These are phyloP conservation scores for Zaprionus tsacasi DNA, from an alignment of 1,140 invertebrate genomes.

Conservation along the genomic window DNA sequence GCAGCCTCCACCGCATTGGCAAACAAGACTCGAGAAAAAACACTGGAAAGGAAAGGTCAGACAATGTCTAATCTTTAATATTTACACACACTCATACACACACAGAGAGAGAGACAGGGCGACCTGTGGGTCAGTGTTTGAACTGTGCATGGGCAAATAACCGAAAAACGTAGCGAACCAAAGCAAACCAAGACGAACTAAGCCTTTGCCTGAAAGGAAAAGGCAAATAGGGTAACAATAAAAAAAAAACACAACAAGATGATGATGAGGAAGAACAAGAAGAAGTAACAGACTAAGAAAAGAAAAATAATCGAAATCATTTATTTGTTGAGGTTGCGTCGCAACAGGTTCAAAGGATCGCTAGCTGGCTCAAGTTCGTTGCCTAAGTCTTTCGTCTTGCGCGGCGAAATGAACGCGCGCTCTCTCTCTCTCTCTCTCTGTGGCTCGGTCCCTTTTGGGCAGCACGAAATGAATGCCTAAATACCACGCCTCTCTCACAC, in stretches of 20 bases:
- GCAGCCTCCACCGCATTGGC: slow-evolving; percentile 69
- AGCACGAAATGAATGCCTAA: slow-evolving; percentile 68
- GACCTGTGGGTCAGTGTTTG: slow-evolving; percentile 76
- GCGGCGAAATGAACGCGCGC: slow-evolving; percentile 57
- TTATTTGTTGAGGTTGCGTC: slow-evolving; percentile 75
- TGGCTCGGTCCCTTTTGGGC: slow-evolving; percentile 59
- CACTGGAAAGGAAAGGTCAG: slow-evolving; percentile 39
- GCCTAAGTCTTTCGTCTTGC: slow-evolving; percentile 51
- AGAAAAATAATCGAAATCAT: slow-evolving; percentile 42
- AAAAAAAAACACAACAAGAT: background rate
- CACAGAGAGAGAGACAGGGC: fast-evolving
- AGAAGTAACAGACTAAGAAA: background rate
- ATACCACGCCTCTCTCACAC: slow-evolving; percentile 63
- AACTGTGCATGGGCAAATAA: slow-evolving; percentile 69
- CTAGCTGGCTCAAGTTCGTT: slow-evolving; percentile 36
- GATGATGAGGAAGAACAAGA: background rate
- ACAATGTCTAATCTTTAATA: slow-evolving; percentile 66
- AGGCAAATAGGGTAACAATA: slow-evolving; percentile 50
- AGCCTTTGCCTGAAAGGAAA: slow-evolving; percentile 74
- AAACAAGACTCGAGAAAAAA: slow-evolving; percentile 56
- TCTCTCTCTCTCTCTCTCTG: background rate
- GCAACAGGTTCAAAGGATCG: slow-evolving; percentile 80
- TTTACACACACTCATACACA: slow-evolving; percentile 46
- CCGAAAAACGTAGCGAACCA: background rate
- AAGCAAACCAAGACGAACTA: slow-evolving; percentile 24